Base-by-base conservation (phyloP, 2,888 invertebrate genomes). In the Xylota segnis region DNA sequence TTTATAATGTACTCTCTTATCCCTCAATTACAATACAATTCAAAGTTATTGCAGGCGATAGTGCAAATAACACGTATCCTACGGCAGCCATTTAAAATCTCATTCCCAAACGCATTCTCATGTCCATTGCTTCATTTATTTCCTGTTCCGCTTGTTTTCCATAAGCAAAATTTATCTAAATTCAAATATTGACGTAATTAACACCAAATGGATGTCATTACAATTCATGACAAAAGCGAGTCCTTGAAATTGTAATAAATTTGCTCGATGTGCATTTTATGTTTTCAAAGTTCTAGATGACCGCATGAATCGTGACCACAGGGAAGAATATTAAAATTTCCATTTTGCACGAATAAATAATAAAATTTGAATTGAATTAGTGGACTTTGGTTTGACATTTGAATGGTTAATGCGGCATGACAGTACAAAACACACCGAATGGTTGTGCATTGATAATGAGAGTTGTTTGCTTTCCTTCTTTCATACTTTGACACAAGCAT, bases 401-500 rank as follows among this genome's bases (percentile, higher is more conserved):
- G 43, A 14, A 29, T 52, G 2, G 18, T 12, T 18, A 52, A 52
- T 7, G 4, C 27, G 12, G 10, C 52, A 29, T 29, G 52, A 52
- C 52, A 52, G 54, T 12, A n/a, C 14, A 54, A n/a, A 27, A 14
- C 6, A 54, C 27, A 52, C n/a, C 52, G 29, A 29, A 9, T 52
- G 3, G 29, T 29, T 52, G 52, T 29, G 29, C 29, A 52, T 52
- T 27, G 27, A 52, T 52, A 52, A 52, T 52, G 52, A 52, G 52
- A 29, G 29, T 27, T 52, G 59, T 23, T 23, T 37, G 37, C 12
- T 14, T 23, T 34, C 16, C 12, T 59, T 18, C 1, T 40, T 61
- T 63, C 32, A 32, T 23, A 23, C n/a, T 70, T 70, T 58, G 23
- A 54, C 68, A 68, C 16, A 54, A 68, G 47, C 34, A 58, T 58